Base-by-base conservation (phyloP, 1,140 invertebrate genomes). In the Papilio helenus region DNA sequence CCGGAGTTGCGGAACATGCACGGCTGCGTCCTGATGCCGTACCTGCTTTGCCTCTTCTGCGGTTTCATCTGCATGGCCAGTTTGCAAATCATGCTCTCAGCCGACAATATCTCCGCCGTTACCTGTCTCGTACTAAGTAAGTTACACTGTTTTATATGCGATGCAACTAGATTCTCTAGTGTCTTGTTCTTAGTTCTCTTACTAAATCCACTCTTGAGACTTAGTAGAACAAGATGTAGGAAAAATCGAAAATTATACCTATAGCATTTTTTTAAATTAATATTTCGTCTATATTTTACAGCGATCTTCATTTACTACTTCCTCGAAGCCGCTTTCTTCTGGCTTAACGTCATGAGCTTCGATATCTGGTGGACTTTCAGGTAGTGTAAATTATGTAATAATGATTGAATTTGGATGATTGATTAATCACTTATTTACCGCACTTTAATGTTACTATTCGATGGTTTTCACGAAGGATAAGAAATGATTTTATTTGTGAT, bases 1-100 rank as follows among this genome's bases (percentile, higher is more conserved):
- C 96, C 96, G 0, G 97, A 97, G 79, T 89, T 97, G 4, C 88
- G 96, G 3, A 97, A 97, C 88, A 94, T 97, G 10, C 97, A 97
- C 79, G 97, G 97, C 0, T 95, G 96, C 82, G 96, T 96, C 0
- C 89, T 97, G 14, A 97, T 97, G 95, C 96, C 96, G 68, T 97
- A 97, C 82, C 95, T 97, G 0, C 85, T 95, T 1, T 95, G 95
- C 7, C 91, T 97, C 1, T 90, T 96, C 68, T 85, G 95, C 0
- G 96, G 95, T 0, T 97, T 97, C 85, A 81, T 94, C 0, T 94
- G 95, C 51, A 88, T 97, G 7, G 92, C 94, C 1, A 87, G 95
- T 12, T 93, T 96, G 58, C 95, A 96, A 72, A 86, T 93, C 12
- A 42, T 91, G 29, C 79, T 93, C 0, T 46, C 78, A 7, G 10